phyloP scores from a whole-genome alignment of 2,797 vertebrate species.

The Petrocephalus schoutedeni region DNA sequence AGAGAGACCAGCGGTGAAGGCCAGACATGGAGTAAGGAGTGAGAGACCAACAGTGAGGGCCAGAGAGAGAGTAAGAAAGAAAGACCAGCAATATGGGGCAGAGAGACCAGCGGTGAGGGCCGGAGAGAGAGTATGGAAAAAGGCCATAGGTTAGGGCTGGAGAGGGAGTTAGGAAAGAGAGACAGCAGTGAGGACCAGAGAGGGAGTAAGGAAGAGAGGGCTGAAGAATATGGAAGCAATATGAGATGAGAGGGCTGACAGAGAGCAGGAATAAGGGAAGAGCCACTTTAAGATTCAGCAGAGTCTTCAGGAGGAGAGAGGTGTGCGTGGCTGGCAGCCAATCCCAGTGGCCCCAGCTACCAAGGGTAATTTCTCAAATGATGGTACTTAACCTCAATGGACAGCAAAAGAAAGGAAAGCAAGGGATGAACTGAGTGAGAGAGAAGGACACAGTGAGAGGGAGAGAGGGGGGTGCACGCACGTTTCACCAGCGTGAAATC shows the following conservation, averaged over 20 bases:
- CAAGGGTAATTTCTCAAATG: constrained; percentile 27
- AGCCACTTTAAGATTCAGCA: neutral
- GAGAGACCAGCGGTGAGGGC: neutral
- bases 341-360: constrained; percentile 31
- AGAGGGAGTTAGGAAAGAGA: neutral
- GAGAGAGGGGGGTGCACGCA: neutral
- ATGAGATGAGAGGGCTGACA: neutral
- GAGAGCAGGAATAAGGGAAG: neutral
- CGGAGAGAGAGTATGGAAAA: neutral
- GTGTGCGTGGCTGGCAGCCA: constrained; percentile 26
- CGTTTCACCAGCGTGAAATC: neutral
- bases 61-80: neutral
- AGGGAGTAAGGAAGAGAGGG: neutral
- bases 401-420: constrained; percentile 6
- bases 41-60: neutral
- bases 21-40: neutral
- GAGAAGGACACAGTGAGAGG: neutral
- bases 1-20: neutral
- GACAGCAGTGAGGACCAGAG: neutral
- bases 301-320: neutral
- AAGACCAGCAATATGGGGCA: neutral
- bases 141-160: neutral
- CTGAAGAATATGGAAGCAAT: too few species aligned
- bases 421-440: neutral
- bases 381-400: constrained; percentile 14